Evolutionary conservation across 2,888 invertebrate genomes (phyloP), one percentile per base, ranked within the genome.

Genomic region (Nomada ferruginata): DNA sequence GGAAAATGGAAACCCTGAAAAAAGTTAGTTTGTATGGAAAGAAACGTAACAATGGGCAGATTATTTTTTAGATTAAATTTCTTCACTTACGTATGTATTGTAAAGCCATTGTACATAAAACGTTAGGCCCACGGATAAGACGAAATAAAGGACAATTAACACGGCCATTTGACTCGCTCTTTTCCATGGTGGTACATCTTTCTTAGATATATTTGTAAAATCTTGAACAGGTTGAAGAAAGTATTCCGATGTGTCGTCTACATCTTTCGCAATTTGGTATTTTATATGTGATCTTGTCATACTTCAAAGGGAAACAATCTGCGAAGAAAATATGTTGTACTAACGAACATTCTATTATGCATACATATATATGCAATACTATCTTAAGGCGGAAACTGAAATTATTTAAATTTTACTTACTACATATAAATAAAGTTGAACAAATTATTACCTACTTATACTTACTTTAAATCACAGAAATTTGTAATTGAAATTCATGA

Each of bases 81-180:
- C 13, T 83, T 52, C 3, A 91, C 91, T 91, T 78, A 92, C 92
- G 77, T 91, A 91, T 94, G 97, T 98, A 95, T 97, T 96, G 85
- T 98, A 95, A 73, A 99, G 96, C 96, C 97, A 97, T 95, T 98
- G 96, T 94, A 99, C 99, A 94, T 99, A 99, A 94, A 99, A 99
- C 13, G 99, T 99, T 71, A 99, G 95, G 63, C 98, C 97, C 90
- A 99, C 98, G 18, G 99, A 99, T 74, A 99, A 95, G 15, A 96
- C 95, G 93, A 98, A 98, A 94, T 99, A 99, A 64, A 97, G 94
- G 3, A 97, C 93, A 83, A 99, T 97, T 63, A 98, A 93, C 65
- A 92, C 80, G 53, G 92, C 84, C 11, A 94, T 94, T 84, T 93
- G 92, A 18, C 94, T 86, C 47, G 88, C 85, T 85, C 86, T 91